Base-by-base conservation (phyloP, 2,113 vertebrate species). In the Aramus guarauna region DNA sequence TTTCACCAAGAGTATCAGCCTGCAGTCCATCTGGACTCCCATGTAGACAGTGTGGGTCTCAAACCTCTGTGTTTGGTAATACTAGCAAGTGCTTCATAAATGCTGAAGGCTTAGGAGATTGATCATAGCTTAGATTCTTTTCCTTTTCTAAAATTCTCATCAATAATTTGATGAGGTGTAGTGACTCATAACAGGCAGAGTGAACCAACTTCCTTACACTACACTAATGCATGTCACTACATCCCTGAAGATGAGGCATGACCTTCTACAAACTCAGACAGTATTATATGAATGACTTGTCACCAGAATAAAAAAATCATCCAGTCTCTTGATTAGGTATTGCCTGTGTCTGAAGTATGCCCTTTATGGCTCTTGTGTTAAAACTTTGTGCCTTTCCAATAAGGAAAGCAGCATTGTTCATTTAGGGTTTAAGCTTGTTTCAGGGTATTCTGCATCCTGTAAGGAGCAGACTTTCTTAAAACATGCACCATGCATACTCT, bases 401-500 rank as follows among this genome's bases (percentile, higher is more conserved):
- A 30, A 55, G 48, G 48, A 69, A 63, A 32, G 62, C n/a, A 69
- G 17, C 1, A 0, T 78, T 69, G 55, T 12, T 67, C 1, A 22
- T 37, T 72, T 55, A 55, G 32, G 6, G 27, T 50, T 39, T 67
- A 55, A 92, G 22, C 24, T 90, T 87, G 29, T 88, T 67, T 71
- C 2, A 13, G 22, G 7, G 9, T 79, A 26, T 82, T 79, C 11
- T 2, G 9, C 4, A 5, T 41, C 9, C 41, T 92, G 0, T 41
- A 63, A 59, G 8, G 10, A 68, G 22, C 15, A 90, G 37, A 20
- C 37, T 63, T 74, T 16, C 7, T 89, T 75, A 34, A 77, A 77
- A 56, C 16, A 21, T n/a, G 17, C 18, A 59, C 12, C 4, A 9
- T 37, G 15, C 2, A 3, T 50, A n/a, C 15, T 8, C 37, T 72